Percentiles rank a stretch among this genome's conserved stretches.
Evolutionary conservation across 2,888 invertebrate species (phyloP).

Genomic region (Apamea epomidion): DNA sequence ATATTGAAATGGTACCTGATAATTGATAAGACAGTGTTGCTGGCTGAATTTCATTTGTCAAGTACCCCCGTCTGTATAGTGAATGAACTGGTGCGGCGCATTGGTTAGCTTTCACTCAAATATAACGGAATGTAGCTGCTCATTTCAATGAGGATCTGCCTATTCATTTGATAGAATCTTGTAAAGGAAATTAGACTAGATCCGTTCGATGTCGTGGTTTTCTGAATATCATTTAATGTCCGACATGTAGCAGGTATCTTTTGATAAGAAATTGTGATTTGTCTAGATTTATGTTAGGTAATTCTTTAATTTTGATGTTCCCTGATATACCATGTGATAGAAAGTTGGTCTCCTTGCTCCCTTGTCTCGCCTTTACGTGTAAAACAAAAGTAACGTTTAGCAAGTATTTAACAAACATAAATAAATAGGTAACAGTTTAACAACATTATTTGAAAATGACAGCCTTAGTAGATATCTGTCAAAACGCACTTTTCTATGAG

Average conservation of each 20-base stretch:
- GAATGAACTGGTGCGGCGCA: background rate
- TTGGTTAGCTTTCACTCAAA: background rate
- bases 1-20: background rate
- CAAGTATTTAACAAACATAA: background rate
- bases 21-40: background rate
- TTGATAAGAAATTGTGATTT: background rate
- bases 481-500: background rate
- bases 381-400: slow-evolving; percentile 4
- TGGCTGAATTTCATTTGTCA: background rate
- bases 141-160: background rate
- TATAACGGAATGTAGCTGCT: background rate
- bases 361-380: background rate
- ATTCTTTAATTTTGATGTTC: background rate
- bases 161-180: background rate
- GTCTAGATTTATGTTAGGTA: background rate
- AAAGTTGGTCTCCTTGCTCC: background rate
- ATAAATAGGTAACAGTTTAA: background rate
- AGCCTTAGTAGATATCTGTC: background rate
- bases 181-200: background rate
- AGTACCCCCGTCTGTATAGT: background rate
- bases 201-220: background rate
- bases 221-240: background rate
- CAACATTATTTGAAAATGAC: background rate
- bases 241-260: background rate
- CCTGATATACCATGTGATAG: background rate